phyloP scores from a whole-genome alignment of 2,888 invertebrate species.

The Netelia inedita region DNA sequence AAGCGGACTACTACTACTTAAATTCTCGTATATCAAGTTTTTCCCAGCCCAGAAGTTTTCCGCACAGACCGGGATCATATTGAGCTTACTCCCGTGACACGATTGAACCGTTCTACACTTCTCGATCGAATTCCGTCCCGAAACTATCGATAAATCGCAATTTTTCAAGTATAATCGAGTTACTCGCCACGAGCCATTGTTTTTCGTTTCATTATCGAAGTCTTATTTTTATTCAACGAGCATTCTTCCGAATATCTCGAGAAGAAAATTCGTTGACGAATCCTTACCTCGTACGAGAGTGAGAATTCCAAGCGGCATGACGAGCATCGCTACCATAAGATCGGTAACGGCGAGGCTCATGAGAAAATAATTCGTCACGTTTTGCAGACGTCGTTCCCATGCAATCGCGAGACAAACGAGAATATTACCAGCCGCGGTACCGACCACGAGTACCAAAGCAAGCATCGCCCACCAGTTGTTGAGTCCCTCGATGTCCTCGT shows the following conservation, averaged over 20 bases:
- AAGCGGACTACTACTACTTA: slow-evolving; percentile 18
- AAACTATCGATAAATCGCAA: too few relatives aligned
- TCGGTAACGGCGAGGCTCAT: slow-evolving; percentile 98
- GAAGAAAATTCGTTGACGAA: too few relatives aligned
- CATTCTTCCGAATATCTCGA: too few relatives aligned
- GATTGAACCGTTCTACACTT: too few relatives aligned
- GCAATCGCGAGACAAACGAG: slow-evolving; percentile 97
- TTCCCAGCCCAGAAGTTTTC: slow-evolving; percentile 7
- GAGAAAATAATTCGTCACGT: slow-evolving; percentile 98
- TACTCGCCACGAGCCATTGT: too few relatives aligned
- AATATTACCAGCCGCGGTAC: slow-evolving; percentile 96
- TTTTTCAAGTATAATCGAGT: too few relatives aligned
- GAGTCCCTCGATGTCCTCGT: slow-evolving; percentile 66
- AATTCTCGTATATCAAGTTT: slow-evolving; percentile 4
- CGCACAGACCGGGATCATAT: too few relatives aligned
- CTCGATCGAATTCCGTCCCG: too few relatives aligned
- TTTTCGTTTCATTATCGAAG: too few relatives aligned
- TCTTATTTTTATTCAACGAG: too few relatives aligned
- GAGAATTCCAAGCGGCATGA: slow-evolving; percentile 97
- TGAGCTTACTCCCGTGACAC: too few relatives aligned
- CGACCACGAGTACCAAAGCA: slow-evolving; percentile 91
- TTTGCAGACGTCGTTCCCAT: slow-evolving; percentile 96
- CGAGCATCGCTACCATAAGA: slow-evolving; percentile 96
- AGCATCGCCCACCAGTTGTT: slow-evolving; percentile 94
- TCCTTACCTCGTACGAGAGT: slow-evolving; percentile 93